These are phyloP conservation scores for Capitulum mitella DNA, from an alignment of 2,888 invertebrate genomes.

Conservation along the genomic window DNA sequence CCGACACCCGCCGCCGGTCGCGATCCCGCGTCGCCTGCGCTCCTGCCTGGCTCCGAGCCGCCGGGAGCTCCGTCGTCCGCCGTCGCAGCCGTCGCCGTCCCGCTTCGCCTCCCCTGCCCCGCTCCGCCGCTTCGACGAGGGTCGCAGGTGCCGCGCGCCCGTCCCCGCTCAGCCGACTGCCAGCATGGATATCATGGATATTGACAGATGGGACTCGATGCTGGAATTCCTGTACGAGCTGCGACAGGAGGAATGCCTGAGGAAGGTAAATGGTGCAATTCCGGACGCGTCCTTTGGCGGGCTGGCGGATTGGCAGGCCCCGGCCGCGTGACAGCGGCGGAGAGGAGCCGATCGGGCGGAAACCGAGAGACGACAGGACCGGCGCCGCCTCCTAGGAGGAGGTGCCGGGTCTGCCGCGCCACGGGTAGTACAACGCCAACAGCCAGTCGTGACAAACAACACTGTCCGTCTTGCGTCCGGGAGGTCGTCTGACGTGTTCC, in stretches of 20 bases:
- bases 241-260: conserved; percentile 33
- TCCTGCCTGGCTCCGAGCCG: not conserved
- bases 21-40: not conserved
- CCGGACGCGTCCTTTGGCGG: no score
- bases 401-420: no score
- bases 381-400: no score
- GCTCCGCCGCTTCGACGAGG: not conserved
- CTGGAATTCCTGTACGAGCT: conserved; percentile 34
- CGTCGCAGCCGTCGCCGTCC: not conserved
- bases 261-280: conserved; percentile 30
- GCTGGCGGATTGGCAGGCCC: no score
- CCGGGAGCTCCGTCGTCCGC: not conserved
- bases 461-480: no score
- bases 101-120: not conserved
- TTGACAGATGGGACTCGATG: conserved; percentile 36
- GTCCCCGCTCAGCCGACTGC: not conserved
- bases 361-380: no score
- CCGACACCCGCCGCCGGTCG: not conserved
- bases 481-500: no score
- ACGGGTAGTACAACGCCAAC: no score
- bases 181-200: conserved; percentile 35
- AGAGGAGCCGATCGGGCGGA: no score
- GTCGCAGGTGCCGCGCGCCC: not conserved
- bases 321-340: no score
- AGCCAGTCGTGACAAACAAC: no score